Evolutionary conservation across 2,113 vertebrate species (phyloP).

Genomic region (Carollia perspicillata): DNA sequence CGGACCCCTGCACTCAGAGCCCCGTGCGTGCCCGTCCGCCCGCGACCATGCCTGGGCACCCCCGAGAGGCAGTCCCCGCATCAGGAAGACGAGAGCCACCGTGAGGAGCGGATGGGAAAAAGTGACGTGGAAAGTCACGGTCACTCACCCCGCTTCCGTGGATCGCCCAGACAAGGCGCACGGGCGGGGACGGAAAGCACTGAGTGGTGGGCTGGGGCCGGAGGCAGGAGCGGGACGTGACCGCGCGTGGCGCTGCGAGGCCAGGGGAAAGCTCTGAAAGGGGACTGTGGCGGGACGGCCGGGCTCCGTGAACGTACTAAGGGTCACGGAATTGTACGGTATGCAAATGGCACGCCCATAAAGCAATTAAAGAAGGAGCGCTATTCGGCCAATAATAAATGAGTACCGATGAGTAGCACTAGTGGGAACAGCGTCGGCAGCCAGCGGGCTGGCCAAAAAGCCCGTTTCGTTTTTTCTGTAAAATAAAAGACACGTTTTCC

Average conservation of each 20-base stretch:
- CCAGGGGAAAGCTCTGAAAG: rapidly evolving
- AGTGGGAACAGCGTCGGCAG: constrained; percentile 14
- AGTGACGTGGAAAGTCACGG: background rate
- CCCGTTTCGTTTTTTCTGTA: no score
- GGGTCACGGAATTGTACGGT: background rate
- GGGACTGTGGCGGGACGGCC: rapidly evolving
- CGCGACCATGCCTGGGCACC: rapidly evolving
- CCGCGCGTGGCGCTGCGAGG: background rate
- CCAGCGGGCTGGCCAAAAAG: background rate
- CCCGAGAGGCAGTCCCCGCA: background rate
- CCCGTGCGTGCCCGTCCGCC: rapidly evolving
- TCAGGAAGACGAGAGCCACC: background rate
- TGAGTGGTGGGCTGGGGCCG: rapidly evolving
- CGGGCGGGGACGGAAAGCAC: background rate
- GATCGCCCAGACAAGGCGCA: background rate
- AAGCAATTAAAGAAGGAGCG: constrained; percentile 37
- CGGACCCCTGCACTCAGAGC: background rate
- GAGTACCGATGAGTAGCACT: constrained; percentile 19
- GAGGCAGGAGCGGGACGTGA: no score
- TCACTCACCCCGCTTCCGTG: background rate
- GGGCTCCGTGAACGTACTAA: background rate
- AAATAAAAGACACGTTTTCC: no score
- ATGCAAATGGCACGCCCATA: constrained; percentile 32
- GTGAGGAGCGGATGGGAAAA: background rate
- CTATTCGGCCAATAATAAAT: constrained; percentile 51